Evolutionary conservation across 2,797 vertebrate genomes (phyloP).

Genomic region (Delichon dasypus): DNA sequence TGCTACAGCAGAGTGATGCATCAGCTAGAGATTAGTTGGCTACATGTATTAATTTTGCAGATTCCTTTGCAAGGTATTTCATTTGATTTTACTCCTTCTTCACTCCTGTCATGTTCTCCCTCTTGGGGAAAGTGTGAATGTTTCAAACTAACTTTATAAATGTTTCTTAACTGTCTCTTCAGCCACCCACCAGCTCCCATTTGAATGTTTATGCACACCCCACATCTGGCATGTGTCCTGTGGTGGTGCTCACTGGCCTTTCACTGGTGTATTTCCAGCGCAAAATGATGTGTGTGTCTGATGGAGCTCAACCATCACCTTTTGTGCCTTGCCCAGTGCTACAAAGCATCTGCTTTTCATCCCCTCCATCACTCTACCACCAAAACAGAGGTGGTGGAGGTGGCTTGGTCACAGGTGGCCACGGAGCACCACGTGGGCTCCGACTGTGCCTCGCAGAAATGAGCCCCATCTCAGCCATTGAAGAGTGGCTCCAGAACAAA

Average conservation of each 20-base stretch:
- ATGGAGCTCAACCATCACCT: background rate
- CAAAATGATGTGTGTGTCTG: background rate
- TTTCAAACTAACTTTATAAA: background rate
- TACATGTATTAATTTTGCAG: slow-evolving; percentile 14
- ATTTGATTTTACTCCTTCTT: slow-evolving; percentile 3
- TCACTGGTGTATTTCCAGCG: background rate
- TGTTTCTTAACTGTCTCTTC: background rate
- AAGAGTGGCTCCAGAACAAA: background rate
- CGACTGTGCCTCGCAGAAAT: rapidly evolving
- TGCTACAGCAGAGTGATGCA: background rate
- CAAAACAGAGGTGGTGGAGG: background rate
- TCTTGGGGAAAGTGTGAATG: background rate
- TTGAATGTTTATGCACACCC: rapidly evolving
- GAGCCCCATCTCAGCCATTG: background rate
- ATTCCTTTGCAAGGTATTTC: background rate
- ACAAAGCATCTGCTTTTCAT: background rate
- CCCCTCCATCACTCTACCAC: background rate
- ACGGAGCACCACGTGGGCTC: rapidly evolving
- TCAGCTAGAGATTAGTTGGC: background rate
- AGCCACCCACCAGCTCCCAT: background rate
- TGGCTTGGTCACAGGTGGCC: background rate
- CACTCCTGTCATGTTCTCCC: background rate
- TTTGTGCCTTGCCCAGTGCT: background rate
- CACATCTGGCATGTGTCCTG: background rate
- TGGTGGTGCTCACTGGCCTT: background rate